Evolutionary conservation across 2,888 invertebrate species (phyloP), one percentile per base, ranked within the genome.

Genomic region (Caenorhabditis wallacei): DNA sequence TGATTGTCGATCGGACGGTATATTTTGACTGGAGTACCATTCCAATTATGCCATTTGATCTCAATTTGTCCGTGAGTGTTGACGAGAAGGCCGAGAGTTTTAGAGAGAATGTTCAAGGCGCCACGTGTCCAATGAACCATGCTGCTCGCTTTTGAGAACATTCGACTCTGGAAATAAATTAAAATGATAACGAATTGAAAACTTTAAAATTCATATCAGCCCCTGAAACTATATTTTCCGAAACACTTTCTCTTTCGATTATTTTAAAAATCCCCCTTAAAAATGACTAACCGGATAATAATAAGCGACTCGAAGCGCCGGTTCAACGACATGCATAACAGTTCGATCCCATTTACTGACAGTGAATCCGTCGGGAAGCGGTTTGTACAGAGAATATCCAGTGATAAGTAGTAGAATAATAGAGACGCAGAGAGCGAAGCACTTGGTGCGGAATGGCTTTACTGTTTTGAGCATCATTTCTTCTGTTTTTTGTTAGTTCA

Each of bases 291-390:
- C 89, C 72, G 89, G 89, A 75, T 88, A 89, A 51, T 85, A 86
- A 70, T 89, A 89, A 24, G 84, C 80, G 16, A 88, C 63, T 20
- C 89, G 84, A 10, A 89, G 84, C 8, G 80, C 84, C 24, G 86
- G 84, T 53, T 89, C 89, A 40, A 87, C 84, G 22, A 88, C 69
- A 61, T 87, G 87, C 84, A 89, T 82, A 1, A 85, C 84, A 11
- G 80, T 13, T 16, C 88, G 79, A 71, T 88, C 88, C 66, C 85
- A 61, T 35, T 71, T 64, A n/a, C 78, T 71, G 22, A 79, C 80
- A 4, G 85, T 85, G 64, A 88, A 84, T 20, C 85, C 84, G 2
- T 83, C 72, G 13, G 88, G 88, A 54, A 88, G 78, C 5, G 88
- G 88, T 46, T 81, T 72, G 82, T 88, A 75, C 22, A 88, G 66